Base-by-base conservation (phyloP, 2,888 invertebrate species). In the Agrotis segetum region DNA sequence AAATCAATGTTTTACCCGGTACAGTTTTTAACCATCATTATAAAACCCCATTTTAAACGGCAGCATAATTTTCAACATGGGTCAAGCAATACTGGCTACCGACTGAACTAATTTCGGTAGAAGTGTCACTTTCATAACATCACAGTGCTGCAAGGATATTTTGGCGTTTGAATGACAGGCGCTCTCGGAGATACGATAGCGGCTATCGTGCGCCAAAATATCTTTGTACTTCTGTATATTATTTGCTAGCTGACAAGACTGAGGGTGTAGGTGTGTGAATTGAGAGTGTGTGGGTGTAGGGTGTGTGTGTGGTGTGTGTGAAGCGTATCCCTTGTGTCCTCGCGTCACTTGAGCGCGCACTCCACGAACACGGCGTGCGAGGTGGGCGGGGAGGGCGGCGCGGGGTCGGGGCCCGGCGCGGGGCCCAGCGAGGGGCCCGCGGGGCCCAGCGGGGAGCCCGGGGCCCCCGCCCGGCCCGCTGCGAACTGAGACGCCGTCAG, bases 401-500 rank as follows among this genome's bases (percentile, higher is more conserved):
- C 81, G 13, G 78, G 78, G 46, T 81, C 79, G 46, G 80, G 69
- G 29, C 40, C 44, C 24, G 67, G 47, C 7, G 34, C n/a, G 78
- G 85, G 68, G 21, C 83, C 13, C 56, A 34, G 47, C n/a, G n/a
- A n/a, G n/a, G n/a, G n/a, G n/a, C n/a, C n/a, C 7, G 34, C n/a
- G 78, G 85, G 68, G 21, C 83, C 13, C 56, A 34, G 56, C n/a
- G 56, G 5, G 14, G 52, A 34, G 80, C 49, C 81, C 13, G 77
- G 85, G 63, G 75, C 82, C 6, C 44, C 3, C 6, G 64, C 64
- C 60, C 84, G 85, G 1, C 88, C 90, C 21, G 86, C 72, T 63
- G 87, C 82, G 88, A 94, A 93, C 87, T 97, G 97, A 3, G 96
- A 95, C 82, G 97, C 97, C 9, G 96, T 96, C 70, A 97, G 90